Evolutionary conservation across 2,113 vertebrate species (phyloP).

Genomic region (Nothoprocta perdicaria): DNA sequence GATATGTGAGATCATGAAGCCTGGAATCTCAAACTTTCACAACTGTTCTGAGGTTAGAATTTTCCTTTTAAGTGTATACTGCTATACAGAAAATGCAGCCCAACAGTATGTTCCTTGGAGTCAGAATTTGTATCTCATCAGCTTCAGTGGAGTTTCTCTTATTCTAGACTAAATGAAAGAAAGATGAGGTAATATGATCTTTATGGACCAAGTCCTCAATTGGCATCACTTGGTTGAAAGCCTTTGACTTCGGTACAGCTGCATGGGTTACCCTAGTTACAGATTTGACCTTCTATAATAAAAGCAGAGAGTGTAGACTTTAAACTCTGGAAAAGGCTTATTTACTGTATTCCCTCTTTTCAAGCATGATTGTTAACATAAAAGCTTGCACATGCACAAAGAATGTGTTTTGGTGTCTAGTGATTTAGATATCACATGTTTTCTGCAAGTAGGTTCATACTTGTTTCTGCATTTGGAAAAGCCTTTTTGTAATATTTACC

Average conservation of each 20-base stretch:
- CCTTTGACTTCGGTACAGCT: neutral
- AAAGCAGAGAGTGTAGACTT: neutral
- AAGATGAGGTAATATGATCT: neutral
- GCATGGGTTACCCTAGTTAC: neutral
- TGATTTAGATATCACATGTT: neutral
- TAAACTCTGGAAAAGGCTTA: neutral
- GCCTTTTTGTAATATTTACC: neutral
- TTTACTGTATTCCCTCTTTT: neutral
- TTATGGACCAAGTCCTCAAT: neutral
- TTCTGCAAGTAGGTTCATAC: neutral
- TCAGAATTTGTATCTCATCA: neutral
- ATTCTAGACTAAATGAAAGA: neutral
- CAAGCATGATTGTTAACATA: neutral
- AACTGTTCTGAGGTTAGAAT: neutral
- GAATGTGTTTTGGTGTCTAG: neutral
- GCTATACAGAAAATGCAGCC: neutral
- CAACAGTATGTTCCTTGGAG: neutral
- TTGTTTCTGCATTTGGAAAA: constrained; percentile 1
- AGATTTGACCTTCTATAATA: neutral
- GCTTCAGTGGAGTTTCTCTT: neutral
- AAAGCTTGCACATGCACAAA: neutral
- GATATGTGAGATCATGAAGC: neutral
- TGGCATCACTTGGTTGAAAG: neutral
- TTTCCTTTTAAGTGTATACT: neutral
- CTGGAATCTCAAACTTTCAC: neutral